phyloP scores from a whole-genome alignment of 2,888 invertebrate species.

The Erebia aethiops region DNA sequence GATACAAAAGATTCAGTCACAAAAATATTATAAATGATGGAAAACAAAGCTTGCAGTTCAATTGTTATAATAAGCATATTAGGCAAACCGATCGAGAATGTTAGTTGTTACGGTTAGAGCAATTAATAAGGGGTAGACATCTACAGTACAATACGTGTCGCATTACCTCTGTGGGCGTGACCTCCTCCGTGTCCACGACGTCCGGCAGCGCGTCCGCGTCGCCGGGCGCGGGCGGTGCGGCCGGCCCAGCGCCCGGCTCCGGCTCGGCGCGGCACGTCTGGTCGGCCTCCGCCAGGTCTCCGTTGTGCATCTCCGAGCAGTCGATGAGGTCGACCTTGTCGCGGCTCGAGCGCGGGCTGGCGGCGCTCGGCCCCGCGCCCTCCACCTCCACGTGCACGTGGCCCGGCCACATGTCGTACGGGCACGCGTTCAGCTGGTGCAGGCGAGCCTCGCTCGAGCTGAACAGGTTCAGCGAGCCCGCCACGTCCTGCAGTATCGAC shows the following conservation, averaged over 20 bases:
- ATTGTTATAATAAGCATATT: conserved; percentile 18
- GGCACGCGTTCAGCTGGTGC: conserved; percentile 67
- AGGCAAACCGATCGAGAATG: background rate
- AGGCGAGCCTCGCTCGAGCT: conserved; percentile 68
- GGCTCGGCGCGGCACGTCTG: conserved; percentile 84
- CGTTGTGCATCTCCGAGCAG: conserved; percentile 84
- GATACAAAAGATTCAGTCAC: conserved; percentile 6
- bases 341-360: conserved; percentile 63
- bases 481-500: conserved; percentile 73
- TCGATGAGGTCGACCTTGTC: conserved; percentile 75
- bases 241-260: conserved; percentile 46
- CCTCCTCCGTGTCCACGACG: conserved; percentile 78
- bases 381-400: conserved; percentile 70
- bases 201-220: conserved; percentile 70
- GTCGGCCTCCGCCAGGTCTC: conserved; percentile 91
- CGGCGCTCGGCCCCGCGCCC: conserved; percentile 57
- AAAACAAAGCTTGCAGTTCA: conserved; percentile 2
- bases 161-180: conserved; percentile 80
- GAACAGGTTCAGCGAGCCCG: conserved; percentile 69
- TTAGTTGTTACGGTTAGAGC: conserved; percentile 56
- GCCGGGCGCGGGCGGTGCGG: conserved; percentile 41
- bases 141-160: conserved; percentile 75
- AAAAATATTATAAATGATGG: conserved; percentile 9
- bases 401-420: conserved; percentile 72
- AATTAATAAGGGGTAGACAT: conserved; percentile 73